Evolutionary conservation across 2,888 invertebrate species (phyloP), one percentile per base, ranked within the genome.

Genomic region (Theristus sp.): DNA sequence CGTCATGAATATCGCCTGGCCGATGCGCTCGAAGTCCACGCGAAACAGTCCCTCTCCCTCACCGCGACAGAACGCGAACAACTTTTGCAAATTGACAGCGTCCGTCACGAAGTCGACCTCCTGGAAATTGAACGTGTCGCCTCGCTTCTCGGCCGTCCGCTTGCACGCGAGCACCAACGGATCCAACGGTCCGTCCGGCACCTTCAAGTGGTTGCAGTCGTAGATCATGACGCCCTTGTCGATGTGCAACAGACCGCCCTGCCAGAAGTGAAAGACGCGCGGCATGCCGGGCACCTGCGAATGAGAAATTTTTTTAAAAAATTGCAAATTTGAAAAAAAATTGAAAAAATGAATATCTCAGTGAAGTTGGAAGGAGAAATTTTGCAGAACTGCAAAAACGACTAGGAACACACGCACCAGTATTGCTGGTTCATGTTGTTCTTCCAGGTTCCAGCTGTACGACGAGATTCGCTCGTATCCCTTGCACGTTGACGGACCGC

Each of bases 21-120:
- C 72, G 30, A 72, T 70, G 22, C 72, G 66, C 62, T 72, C 72
- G 59, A 71, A 69, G 62, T 72, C 72, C 59, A 72, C 73, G 27
- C 72, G 66, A 65, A 72, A 72, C n/a, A 73, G 63, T 10, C 54
- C 54, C 27, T 54, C 54, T 24, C 54, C 54, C 6, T 54, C 54
- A 27, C 27, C 27, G 6, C 17, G 25, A 27, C 54, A 54, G 28
- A 72, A 72, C 22, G 72, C 73, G 61, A 72, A 72, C 38, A 72
- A 60, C 62, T 72, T 72, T 64, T 72, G 72, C 25, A 72, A 67
- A 63, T 72, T 72, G 59, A 72, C 67, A n/a, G 70, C 67, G 62
- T 72, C 72, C 20, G 71, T 73, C 63, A 72, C 69, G 61, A 72
- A 68, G 59, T 72, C 70, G 62, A 64, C 73, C 60, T 72, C 66